Base-by-base conservation (phyloP, 2,888 invertebrate species). In the Orthonychiurus folsomi region DNA sequence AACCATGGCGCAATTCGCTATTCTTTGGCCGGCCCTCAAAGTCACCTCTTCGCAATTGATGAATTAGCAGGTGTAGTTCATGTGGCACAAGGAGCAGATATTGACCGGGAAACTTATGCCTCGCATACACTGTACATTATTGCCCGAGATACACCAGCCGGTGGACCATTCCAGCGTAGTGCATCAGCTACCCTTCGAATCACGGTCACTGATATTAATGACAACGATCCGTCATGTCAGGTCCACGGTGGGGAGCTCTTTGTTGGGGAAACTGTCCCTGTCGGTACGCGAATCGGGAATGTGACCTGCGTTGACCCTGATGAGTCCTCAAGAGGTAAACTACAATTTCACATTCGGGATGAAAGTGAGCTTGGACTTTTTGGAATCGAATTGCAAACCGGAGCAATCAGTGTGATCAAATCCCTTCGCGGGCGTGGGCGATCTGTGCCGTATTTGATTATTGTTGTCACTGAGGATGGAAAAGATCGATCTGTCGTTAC, bases 251-350 rank as follows among this genome's bases (percentile, higher is more conserved):
- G 87, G 69, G 84, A 82, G 70, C 85, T 87, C 3, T 87, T 89
- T 0, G 85, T 89, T 28, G 86, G 88, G 0, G 89, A 89, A 76
- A 89, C 87, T 73, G 86, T 86, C 0, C 80, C 81, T 0, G 75
- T 82, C 0, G 85, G 86, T 52, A 82, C 84, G 21, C 83, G 82
- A 60, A 85, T 88, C 1, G 78, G 85, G 1, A 85, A 85, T 60
- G 79, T 88, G 1, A 81, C 83, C 2, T 90, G 91, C 0, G 82
- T 79, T 0, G 91, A 92, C 76, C 84, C 85, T 0, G 91, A 92
- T 73, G 86, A 86, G 55, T 65, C 66, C 57, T 66, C 69, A 3
- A 67, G 65, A 21, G 65, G 66, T 1, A 62, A 63, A 20, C 56
- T 69, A 0, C 58, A 54, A 1, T 72, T 66, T 57, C 56, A 64